Evolutionary conservation across 1,140 invertebrate species (phyloP).

Genomic region (Papilio dardanus): DNA sequence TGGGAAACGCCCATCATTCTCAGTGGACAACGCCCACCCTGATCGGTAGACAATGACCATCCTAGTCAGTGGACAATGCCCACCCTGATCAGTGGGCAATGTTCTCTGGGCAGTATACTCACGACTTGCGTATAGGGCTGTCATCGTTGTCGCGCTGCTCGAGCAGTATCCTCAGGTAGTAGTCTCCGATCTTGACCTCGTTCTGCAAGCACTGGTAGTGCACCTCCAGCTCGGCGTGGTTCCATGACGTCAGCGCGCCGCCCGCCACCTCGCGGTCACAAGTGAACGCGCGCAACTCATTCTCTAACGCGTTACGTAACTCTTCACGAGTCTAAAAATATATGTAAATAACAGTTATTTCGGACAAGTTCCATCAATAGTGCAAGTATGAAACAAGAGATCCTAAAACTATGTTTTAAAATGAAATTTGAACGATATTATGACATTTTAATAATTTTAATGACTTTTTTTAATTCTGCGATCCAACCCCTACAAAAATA

Average conservation of each 20-base stretch:
- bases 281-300: conserved; percentile 95
- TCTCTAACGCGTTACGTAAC: conserved; percentile 94
- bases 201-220: conserved; percentile 96
- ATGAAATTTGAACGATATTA: no score
- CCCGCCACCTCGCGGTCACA: conserved; percentile 95
- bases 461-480: no score
- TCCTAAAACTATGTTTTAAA: no score
- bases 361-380: background rate
- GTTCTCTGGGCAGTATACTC: conserved; percentile 78
- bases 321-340: conserved; percentile 94
- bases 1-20: no score
- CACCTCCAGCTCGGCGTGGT: conserved; percentile 98
- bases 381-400: no score
- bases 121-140: conserved; percentile 94
- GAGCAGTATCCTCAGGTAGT: conserved; percentile 96
- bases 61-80: background rate
- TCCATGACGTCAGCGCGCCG: conserved; percentile 95
- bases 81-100: background rate
- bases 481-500: no score
- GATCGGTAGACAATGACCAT: no score
- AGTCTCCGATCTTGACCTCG: conserved; percentile 99
- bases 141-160: conserved; percentile 95
- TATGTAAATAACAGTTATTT: conserved; percentile 28
- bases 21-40: no score
- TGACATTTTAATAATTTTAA: no score